Evolutionary conservation across 2,113 vertebrate species (phyloP).

Genomic region (Miniopterus natalensis): DNA sequence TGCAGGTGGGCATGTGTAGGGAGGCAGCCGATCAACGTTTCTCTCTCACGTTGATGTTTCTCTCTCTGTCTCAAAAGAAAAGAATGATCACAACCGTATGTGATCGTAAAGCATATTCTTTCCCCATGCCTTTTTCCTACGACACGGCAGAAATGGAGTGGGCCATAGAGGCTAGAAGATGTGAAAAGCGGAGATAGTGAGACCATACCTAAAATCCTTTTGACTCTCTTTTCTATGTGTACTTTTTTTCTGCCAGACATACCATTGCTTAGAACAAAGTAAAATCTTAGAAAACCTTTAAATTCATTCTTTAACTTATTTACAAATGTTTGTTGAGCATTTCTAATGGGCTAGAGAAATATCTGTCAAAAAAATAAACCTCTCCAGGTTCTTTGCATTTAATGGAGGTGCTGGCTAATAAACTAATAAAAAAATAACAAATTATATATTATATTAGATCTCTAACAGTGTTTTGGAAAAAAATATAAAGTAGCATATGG

Average conservation of each 20-base stretch:
- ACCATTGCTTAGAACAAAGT: not conserved
- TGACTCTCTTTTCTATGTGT: not conserved
- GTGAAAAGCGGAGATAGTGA: not conserved
- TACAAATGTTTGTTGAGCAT: not conserved
- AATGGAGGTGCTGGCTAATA: not conserved
- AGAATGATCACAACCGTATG: not conserved
- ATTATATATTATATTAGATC: not conserved
- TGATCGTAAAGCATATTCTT: not conserved
- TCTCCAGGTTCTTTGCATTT: not conserved
- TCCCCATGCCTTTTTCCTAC: not conserved
- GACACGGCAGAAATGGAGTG: not conserved
- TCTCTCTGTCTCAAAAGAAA: not conserved
- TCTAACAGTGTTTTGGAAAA: not conserved
- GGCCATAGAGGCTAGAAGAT: not conserved
- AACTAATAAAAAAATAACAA: not conserved
- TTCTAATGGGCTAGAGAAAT: not conserved
- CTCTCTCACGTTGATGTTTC: too few relatives aligned
- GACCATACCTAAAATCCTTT: not conserved
- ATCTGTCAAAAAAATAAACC: not conserved
- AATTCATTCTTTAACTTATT: not conserved
- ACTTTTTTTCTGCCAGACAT: not conserved
- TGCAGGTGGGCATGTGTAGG: not conserved
- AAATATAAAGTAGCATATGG: not conserved
- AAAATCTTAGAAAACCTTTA: not conserved
- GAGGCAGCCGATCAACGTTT: not conserved